Evolutionary conservation across 2,113 vertebrate species (phyloP), one percentile per base, ranked within the genome.

Genomic region (Trematocara macrostoma): DNA sequence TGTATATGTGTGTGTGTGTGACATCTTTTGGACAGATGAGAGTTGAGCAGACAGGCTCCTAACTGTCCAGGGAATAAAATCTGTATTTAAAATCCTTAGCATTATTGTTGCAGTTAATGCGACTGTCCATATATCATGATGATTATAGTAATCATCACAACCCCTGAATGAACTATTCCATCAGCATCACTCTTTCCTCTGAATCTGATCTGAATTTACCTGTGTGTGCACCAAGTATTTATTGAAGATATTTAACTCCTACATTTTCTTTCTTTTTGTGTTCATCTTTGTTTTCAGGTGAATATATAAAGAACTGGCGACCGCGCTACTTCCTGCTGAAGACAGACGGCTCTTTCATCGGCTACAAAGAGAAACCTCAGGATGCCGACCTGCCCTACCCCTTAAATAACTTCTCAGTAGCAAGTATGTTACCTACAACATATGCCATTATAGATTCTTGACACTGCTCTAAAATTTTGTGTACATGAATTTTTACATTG

Each of bases 251-350:
- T 67, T 59, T 78, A 11, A 81, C 45, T 49, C 45, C 71, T 11
- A 11, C 5, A 8, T 51, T 10, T n/a, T 23, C 6, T 9, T 79
- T 90, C 11, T 83, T 31, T 85, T 82, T 84, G 20, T 71, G 2
- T 88, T 74, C 3, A 7, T 85, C n/a, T 82, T n/a, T 86, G 52
- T 78, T 15, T 92, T 55, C 91, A 99, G 98, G 98, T 95, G 98
- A 99, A 96, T 99, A 99, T 95, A 99, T 99, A 96, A 99, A 99
- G 97, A 99, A 99, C 94, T 99, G 98, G 98, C 97, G 98, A 90
- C 98, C 98, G 80, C 97, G 98, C 88, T 99, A 99, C 85, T 99
- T 99, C 96, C 97, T 99, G 90, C 94, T 99, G 91, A 99, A 99
- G 96, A 99, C 98, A 91, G 98, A 99, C 95, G 98, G 98, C 93